Base-by-base conservation (phyloP, 2,888 invertebrate genomes). In the Bhutanitis thaidina region DNA sequence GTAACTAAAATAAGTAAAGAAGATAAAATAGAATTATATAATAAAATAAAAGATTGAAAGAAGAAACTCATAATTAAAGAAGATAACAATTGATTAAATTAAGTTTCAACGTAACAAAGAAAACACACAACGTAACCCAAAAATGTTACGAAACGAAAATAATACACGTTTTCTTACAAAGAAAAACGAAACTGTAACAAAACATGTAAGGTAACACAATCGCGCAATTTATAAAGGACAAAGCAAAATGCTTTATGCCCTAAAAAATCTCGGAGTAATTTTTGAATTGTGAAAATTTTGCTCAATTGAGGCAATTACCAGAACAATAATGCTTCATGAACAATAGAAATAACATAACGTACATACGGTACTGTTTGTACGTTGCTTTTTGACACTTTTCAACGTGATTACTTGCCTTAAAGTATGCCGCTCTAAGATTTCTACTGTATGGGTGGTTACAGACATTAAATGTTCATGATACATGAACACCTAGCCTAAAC, bases 211-310 rank as follows among this genome's bases (percentile, higher is more conserved):
- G 27, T 20, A 14, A 37, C 34, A 35, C n/a, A 49, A 49, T 25
- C 12, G 30, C 38, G 34, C 37, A 43, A 49, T 37, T 43, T 49
- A 43, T 49, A 43, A 49, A 49, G 49, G 49, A 32, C 43, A 39
- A 14, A 43, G 43, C 29, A 34, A 34, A 49, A 49, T 38, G 29
- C 43, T 43, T 38, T 34, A 38, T 39, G 49, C 43, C 38, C 49
- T 32, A 34, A 49, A 39, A 49, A 49, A 43, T 36, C 41, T 43
- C 20, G n/a, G 25, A 20, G 46, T 49, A 35, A 48, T 49, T 49
- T 43, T 38, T 38, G 32, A n/a, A 49, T 43, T 37, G 29, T 37
- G 37, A 25, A 29, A 37, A 37, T 30, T 13, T 20, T 7, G 12
- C 10, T 8, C 7, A 12, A 25, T 44, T 25, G 34, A 27, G 27